Evolutionary conservation across 2,113 vertebrate species (phyloP), one percentile per base, ranked within the genome.

Genomic region (Lamprotornis superbus): DNA sequence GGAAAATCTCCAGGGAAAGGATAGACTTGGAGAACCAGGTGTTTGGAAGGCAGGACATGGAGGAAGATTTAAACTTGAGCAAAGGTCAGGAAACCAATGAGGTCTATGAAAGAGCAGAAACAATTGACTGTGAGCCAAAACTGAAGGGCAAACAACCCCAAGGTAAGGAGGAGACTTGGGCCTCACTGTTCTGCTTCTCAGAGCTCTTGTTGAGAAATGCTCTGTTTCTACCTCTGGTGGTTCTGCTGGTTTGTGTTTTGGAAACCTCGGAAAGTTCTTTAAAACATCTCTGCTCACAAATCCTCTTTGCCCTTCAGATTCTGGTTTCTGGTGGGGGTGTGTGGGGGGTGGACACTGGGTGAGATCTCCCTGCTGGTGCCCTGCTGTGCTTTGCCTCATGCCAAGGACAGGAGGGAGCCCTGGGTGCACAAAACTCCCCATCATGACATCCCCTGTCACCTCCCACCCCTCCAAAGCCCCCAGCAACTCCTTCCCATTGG

Each of bases 51-150:
- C 95, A 68, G 68, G 94, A 93, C 56, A 94, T 92, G 6, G 87
- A 94, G 2, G 96, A 97, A 64, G 98, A 95, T 33, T 96, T 94
- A 17, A 98, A 98, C 55, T 97, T 97, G n/a, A 98, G 97, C 95
- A 98, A 97, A 87, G 98, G 97, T 79, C 98, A 98, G 85, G 98
- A 99, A 97, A 99, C 98, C 95, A 99, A 99, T 57, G 99, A 99
- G 97, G 99, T 99, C 90, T 99, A 99, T 68, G 98, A 98, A 84
- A 98, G 98, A 91, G 93, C 98, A 47, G 95, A 98, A 40, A 95
- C 96, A 68, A 95, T 98, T 67, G 97, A 98, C 97, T 99, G 98
- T 89, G 98, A 98, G 78, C 98, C 97, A 77, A 98, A 98, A 39
- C 96, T 95, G 84, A 96, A 98, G 68, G 91, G 93, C 91, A 97